Percentiles rank a stretch among this genome's conserved stretches.
These are phyloP conservation scores for Podargus strigoides DNA, from an alignment of 2,797 vertebrate genomes.

Conservation along the genomic window DNA sequence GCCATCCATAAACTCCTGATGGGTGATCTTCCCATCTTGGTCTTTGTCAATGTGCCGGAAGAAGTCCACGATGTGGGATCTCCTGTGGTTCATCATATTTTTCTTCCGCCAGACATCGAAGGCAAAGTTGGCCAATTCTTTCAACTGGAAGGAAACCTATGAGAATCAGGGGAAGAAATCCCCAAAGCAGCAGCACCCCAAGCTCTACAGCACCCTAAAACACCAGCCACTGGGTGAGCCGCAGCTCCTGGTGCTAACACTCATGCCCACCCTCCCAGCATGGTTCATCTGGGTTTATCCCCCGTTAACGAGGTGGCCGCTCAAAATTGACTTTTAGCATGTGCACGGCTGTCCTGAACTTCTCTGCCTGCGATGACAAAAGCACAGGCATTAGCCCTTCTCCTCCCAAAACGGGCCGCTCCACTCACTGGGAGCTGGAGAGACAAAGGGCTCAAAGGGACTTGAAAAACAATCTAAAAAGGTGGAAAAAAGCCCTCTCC, in stretches of 20 bases:
- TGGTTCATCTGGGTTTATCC: neutral
- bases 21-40: constrained; percentile 89
- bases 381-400: neutral
- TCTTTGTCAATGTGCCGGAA: constrained; percentile 90
- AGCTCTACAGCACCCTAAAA: neutral
- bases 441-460: neutral
- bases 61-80: constrained; percentile 90
- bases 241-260: neutral
- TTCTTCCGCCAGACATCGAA: constrained; percentile 90
- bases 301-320: neutral
- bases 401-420: too few species aligned
- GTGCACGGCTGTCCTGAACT: constrained; percentile 91
- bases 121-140: constrained; percentile 90
- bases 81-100: constrained; percentile 94
- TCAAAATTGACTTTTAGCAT: constrained; percentile 66
- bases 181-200: neutral
- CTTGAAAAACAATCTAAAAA: fast-evolving
- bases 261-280: neutral
- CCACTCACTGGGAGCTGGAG: too few species aligned
- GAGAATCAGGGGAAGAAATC: neutral
- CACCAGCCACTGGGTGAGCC: neutral
- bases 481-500: fast-evolving
- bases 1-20: constrained; percentile 89
- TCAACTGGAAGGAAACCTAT: constrained; percentile 73
- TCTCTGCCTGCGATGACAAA: constrained; percentile 83